phyloP scores from a whole-genome alignment of 2,888 invertebrate species.

The Epistrophella euchroma region DNA sequence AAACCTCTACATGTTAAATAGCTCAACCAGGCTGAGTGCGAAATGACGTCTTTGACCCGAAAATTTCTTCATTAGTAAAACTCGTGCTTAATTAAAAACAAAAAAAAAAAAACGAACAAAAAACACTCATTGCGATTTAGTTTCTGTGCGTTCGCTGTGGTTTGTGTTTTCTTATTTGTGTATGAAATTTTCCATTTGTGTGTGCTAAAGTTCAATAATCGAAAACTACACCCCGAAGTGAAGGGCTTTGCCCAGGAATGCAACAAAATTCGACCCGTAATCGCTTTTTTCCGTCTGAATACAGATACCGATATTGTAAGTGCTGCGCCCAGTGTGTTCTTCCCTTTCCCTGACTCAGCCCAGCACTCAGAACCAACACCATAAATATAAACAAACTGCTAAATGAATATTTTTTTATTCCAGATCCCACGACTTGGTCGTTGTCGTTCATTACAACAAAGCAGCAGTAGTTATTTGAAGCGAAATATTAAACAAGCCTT shows the following conservation, averaged over 20 bases:
- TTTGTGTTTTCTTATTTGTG: conserved; percentile 3
- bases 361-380: neutral
- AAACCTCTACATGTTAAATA: neutral
- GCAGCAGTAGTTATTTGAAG: neutral
- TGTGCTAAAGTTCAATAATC: conserved; percentile 37
- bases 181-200: conserved; percentile 23
- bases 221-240: conserved; percentile 40
- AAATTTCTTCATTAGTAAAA: conserved; percentile 18
- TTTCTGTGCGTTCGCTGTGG: conserved; percentile 8
- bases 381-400: conserved; percentile 58
- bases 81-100: neutral
- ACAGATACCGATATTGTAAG: conserved; percentile 38
- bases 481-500: neutral
- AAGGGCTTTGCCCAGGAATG: conserved; percentile 1
- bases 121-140: conserved; percentile 29
- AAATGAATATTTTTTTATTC: conserved; percentile 41
- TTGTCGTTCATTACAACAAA: conserved; percentile 6
- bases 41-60: conserved; percentile 30
- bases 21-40: neutral
- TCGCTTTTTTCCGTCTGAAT: neutral
- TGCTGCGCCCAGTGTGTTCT: conserved; percentile 18
- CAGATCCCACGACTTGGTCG: conserved; percentile 33
- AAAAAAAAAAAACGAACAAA: neutral
- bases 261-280: neutral
- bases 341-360: neutral